Evolutionary conservation across 2,888 invertebrate species (phyloP).

Genomic region (Acrobeloides nanus): DNA sequence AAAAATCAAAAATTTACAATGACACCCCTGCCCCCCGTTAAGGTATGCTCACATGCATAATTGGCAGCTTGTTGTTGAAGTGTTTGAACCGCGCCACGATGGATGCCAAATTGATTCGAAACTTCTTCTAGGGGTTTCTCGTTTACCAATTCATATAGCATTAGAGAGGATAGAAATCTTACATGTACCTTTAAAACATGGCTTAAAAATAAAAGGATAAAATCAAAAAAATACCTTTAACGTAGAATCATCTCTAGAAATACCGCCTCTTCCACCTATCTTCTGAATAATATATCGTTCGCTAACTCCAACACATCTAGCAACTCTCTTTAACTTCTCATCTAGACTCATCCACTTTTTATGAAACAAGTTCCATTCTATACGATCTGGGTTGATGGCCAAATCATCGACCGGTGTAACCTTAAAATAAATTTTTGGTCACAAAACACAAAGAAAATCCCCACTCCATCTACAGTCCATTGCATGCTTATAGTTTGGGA

Average conservation of each 20-base stretch:
- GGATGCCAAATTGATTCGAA: constrained; percentile 75
- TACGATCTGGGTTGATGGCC: constrained; percentile 66
- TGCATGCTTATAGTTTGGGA: too few species aligned
- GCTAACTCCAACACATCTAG: constrained; percentile 73
- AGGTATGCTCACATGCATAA: constrained; percentile 70
- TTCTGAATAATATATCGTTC: constrained; percentile 68
- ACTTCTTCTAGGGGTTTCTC: constrained; percentile 73
- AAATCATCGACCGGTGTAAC: constrained; percentile 81
- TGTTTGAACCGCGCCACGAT: constrained; percentile 81
- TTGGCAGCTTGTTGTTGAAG: constrained; percentile 88
- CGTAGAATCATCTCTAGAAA: constrained; percentile 15
- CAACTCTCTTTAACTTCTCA: constrained; percentile 74
- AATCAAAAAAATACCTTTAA: constrained; percentile 15
- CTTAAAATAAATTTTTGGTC: too few species aligned
- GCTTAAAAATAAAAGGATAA: constrained; percentile 4
- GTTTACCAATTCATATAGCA: constrained; percentile 82
- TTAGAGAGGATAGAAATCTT: constrained; percentile 67
- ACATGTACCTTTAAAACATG: constrained; percentile 47
- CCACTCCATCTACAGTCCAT: too few species aligned
- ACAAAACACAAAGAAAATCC: too few species aligned
- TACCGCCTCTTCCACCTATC: constrained; percentile 58
- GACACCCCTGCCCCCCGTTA: neutral
- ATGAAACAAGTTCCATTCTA: constrained; percentile 66
- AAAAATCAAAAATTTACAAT: too few species aligned
- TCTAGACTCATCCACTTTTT: constrained; percentile 75